These are phyloP conservation scores for Phoxinus phoxinus DNA, from an alignment of 2,113 vertebrate species.

Conservation along the genomic window DNA sequence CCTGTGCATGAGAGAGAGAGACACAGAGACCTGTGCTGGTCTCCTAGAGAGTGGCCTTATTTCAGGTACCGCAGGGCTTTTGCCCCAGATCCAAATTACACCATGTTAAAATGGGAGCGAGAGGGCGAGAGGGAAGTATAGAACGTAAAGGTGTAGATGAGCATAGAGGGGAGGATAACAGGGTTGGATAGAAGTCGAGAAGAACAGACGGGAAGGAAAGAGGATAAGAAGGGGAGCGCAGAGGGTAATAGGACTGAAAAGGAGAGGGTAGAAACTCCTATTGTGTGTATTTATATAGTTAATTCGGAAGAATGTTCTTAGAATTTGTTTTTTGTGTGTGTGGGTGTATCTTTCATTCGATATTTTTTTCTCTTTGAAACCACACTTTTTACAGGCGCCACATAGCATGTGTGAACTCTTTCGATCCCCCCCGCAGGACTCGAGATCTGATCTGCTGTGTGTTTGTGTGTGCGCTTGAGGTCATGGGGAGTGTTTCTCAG, in stretches of 20 bases:
- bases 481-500: slow-evolving; percentile 46
- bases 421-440: slow-evolving; percentile 29
- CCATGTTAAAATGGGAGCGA: not conserved
- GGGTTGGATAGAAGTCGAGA: slow-evolving; percentile 17
- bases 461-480: slow-evolving; percentile 34
- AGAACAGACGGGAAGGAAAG: slow-evolving; percentile 33
- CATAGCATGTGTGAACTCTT: slow-evolving; percentile 24
- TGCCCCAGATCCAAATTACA: slow-evolving; percentile 52
- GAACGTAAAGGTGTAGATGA: slow-evolving; percentile 16
- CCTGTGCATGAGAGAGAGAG: slow-evolving; percentile 43
- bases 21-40: slow-evolving; percentile 46
- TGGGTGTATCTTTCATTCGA: not conserved
- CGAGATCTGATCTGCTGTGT: slow-evolving; percentile 35
- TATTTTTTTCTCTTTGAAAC: not conserved
- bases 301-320: not conserved
- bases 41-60: slow-evolving; percentile 55
- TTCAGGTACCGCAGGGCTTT: slow-evolving; percentile 54
- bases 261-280: not conserved
- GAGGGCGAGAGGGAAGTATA: not conserved
- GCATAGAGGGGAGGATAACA: slow-evolving; percentile 25
- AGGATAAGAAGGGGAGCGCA: slow-evolving; percentile 31
- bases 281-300: not conserved
- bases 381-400: slow-evolving; percentile 4
- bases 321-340: not conserved
- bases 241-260: slow-evolving; percentile 15